Evolutionary conservation across 2,797 vertebrate genomes (phyloP), one percentile per base, ranked within the genome.

Genomic region (Manis javanica): DNA sequence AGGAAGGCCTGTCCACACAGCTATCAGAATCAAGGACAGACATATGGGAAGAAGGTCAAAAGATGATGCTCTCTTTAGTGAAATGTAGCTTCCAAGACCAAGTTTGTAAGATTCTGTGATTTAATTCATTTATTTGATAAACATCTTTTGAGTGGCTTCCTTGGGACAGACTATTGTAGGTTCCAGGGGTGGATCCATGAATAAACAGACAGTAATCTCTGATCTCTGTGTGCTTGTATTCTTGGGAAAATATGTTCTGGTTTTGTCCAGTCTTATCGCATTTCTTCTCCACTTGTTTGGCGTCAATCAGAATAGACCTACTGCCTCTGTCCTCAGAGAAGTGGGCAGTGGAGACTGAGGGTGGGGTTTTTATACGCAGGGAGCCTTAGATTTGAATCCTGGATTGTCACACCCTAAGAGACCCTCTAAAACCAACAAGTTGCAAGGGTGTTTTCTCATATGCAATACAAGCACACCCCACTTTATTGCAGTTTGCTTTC

Each of bases 111-210:
- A 37, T 10, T 86, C 21, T 82, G 15, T 89, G 39, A 82, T 37
- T 90, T 59, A 77, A 88, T 91, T 87, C 71, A 94, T 34, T n/a
- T 75, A 79, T 68, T 92, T 31, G 37, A 55, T 66, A 75, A 93
- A 39, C 21, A 71, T 69, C 29, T 34, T 24, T 4, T 66, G 29
- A 95, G 5, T 7, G 12, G 34, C 37, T 42, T 7, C 18, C n/a
- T 51, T 11, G 18, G 68, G n/a, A 51, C 9, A 68, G 10, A 39
- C 7, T 29, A 29, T 5, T 69, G 7, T 3, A 74, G 37, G 18
- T 15, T 84, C 57, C 46, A 71, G 34, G 29, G 23, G 8, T 26
- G 64, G 18, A 46, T 26, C 6, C 21, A n/a, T 31, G 63, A 86
- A 34, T 18, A 78, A 81, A 71, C 3, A 31, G 51, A 66, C 23